A percentile compares a stretch with the other conserved stretches of the same genome.
phyloP scores from a whole-genome alignment of 2,888 invertebrate genomes.

The Spilarctia lutea region DNA sequence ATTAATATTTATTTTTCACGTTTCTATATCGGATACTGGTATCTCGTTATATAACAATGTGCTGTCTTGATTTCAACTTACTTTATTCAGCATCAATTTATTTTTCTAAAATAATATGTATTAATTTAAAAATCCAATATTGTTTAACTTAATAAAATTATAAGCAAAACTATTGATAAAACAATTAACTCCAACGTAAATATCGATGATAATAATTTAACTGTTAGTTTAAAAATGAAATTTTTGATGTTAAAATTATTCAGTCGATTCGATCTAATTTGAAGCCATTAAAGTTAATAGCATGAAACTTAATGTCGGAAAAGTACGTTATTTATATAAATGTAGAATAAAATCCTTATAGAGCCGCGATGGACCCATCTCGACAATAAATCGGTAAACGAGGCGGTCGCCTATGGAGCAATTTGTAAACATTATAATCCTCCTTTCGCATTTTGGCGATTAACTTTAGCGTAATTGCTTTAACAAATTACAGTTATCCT shows the following conservation, averaged over 20 bases:
- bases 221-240: conserved; percentile 7
- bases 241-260: conserved; percentile 20
- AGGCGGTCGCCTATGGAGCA: conserved; percentile 7
- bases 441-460: conserved; percentile 30
- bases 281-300: conserved; percentile 34
- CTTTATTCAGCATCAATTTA: too few species aligned
- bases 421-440: conserved; percentile 7
- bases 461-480: conserved; percentile 57
- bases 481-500: conserved; percentile 49
- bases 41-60: too few species aligned
- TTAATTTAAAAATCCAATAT: background rate
- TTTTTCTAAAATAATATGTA: too few species aligned
- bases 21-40: too few species aligned
- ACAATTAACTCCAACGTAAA: background rate
- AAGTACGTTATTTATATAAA: conserved; percentile 47
- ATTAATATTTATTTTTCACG: too few species aligned
- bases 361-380: conserved; percentile 36
- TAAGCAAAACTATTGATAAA: background rate
- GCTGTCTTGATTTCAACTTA: too few species aligned
- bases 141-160: background rate
- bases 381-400: conserved; percentile 57
- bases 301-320: conserved; percentile 37
- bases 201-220: background rate
- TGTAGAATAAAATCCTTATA: conserved; percentile 39
- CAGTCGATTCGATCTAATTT: conserved; percentile 34